Percentiles rank a stretch among this genome's conserved stretches.
Evolutionary conservation across 2,797 vertebrate genomes (phyloP).

Genomic region (Lutjanus argentimaculatus): DNA sequence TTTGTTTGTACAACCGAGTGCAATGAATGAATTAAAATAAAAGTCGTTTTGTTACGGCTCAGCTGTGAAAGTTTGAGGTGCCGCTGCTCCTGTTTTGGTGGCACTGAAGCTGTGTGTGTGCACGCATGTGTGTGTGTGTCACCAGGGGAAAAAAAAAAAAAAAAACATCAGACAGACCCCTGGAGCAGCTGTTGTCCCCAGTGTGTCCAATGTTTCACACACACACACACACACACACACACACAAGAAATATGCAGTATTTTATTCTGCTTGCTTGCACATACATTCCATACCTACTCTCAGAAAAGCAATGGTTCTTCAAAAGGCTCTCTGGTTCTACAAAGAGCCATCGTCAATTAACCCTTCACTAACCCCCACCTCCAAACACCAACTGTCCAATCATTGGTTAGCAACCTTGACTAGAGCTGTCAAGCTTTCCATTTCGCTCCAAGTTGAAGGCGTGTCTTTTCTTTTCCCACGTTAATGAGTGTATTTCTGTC

Average conservation of each 20-base stretch:
- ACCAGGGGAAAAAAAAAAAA: conserved; percentile 21
- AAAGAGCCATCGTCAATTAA: too few relatives aligned
- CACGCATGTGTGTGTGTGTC: conserved; percentile 9
- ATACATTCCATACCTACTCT: neutral
- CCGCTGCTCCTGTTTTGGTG: conserved; percentile 42
- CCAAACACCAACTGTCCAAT: too few relatives aligned
- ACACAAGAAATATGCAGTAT: conserved; percentile 12
- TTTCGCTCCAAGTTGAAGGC: too few relatives aligned
- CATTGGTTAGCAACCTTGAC: too few relatives aligned
- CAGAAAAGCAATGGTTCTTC: too few relatives aligned
- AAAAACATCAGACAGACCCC: conserved; percentile 64
- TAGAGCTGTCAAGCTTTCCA: too few relatives aligned
- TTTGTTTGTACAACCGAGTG: conserved; percentile 47
- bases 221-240: conserved; percentile 13
- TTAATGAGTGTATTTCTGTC: too few relatives aligned
- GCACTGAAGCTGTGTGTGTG: conserved; percentile 22
- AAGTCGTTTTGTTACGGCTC: conserved; percentile 38
- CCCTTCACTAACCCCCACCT: too few relatives aligned
- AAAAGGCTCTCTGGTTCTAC: too few relatives aligned
- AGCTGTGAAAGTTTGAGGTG: conserved; percentile 35
- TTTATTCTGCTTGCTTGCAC: conserved; percentile 40
- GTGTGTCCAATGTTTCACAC: conserved; percentile 36
- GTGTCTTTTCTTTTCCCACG: too few relatives aligned
- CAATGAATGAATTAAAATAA: conserved; percentile 45
- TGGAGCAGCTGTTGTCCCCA: conserved; percentile 75